Conservation (phyloP, 92 coral and sea anemone genomes). For the Zoanthus solanderi region DNA sequence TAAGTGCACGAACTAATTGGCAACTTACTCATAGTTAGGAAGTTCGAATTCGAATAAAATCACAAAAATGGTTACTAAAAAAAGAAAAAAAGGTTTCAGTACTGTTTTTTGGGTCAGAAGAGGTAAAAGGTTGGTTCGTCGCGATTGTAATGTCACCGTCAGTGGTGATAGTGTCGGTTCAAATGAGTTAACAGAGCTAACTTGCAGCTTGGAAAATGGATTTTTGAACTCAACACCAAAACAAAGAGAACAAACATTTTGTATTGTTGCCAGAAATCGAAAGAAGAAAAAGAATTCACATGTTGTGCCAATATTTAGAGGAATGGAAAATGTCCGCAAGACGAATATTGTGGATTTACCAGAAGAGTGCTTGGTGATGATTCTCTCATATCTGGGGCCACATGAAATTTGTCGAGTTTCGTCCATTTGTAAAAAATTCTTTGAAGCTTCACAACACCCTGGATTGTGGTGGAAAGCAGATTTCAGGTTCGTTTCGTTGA, state of each 20-base stretch:
- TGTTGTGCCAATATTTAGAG: neutral
- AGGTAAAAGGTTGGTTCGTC: slow-evolving; percentile 62
- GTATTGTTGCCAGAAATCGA: neutral
- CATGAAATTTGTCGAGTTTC: slow-evolving; percentile 59
- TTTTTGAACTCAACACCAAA: neutral
- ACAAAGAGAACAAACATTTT: neutral
- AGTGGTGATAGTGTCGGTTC: neutral
- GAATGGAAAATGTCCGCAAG: neutral
- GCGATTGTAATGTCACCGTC: neutral
- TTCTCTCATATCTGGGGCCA: slow-evolving; percentile 45
- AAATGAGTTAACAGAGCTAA: neutral
- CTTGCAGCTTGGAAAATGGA: neutral
- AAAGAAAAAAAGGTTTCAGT: slow-evolving; percentile 27
- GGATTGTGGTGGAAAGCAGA: slow-evolving; percentile 69
- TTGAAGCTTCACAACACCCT: slow-evolving; percentile 59
- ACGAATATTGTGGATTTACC: slow-evolving; percentile 59
- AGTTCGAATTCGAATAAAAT: no score
- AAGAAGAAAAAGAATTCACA: neutral
- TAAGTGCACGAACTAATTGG: no score
- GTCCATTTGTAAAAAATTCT: slow-evolving; percentile 59
- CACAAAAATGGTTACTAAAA: slow-evolving; percentile 41
- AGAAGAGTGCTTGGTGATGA: slow-evolving; percentile 67
- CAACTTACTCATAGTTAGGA: no score
- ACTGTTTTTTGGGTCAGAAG: slow-evolving; percentile 43
- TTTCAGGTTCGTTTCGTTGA: slow-evolving; percentile 36